Percentiles rank a stretch among this genome's conserved stretches.
These are phyloP conservation scores for Andrena camellia DNA, from an alignment of 2,888 invertebrate genomes.

Conservation along the genomic window DNA sequence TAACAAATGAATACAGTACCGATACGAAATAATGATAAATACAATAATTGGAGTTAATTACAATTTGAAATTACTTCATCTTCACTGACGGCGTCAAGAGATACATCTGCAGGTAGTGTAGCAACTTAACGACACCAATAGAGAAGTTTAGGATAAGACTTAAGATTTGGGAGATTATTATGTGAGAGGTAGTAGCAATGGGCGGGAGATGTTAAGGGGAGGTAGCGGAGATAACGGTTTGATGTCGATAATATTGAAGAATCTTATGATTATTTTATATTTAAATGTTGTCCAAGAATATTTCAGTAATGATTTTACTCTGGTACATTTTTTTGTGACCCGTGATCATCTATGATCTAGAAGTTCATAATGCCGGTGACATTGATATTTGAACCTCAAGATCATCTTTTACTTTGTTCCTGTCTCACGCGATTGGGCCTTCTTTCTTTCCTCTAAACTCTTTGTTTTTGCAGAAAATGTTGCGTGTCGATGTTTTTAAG, in stretches of 20 bases:
- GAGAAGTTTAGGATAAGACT: constrained; percentile 41
- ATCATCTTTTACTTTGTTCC: neutral
- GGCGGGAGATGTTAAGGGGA: neutral
- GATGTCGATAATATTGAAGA: constrained; percentile 17
- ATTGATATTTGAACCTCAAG: neutral
- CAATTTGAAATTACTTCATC: constrained; percentile 42
- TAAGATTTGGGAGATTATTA: constrained; percentile 4
- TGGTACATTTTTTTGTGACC: constrained; percentile 27
- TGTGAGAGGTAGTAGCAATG: neutral
- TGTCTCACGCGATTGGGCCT: no score
- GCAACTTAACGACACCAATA: constrained; percentile 49
- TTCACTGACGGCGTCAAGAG: constrained; percentile 52
- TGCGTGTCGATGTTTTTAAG: neutral
- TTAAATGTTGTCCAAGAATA: constrained; percentile 55
- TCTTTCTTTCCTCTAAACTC: neutral
- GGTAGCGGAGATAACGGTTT: neutral
- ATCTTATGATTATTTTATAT: constrained; percentile 49
- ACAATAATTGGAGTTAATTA: constrained; percentile 54
- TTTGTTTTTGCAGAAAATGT: neutral
- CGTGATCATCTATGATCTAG: neutral
- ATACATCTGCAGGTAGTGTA: constrained; percentile 56
- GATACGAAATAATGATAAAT: constrained; percentile 43
- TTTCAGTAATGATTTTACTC: constrained; percentile 43
- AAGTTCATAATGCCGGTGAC: neutral
- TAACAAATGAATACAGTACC: constrained; percentile 41